Evolutionary conservation across 2,888 invertebrate species (phyloP), one percentile per base, ranked within the genome.

Genomic region (Panzeria rudis): DNA sequence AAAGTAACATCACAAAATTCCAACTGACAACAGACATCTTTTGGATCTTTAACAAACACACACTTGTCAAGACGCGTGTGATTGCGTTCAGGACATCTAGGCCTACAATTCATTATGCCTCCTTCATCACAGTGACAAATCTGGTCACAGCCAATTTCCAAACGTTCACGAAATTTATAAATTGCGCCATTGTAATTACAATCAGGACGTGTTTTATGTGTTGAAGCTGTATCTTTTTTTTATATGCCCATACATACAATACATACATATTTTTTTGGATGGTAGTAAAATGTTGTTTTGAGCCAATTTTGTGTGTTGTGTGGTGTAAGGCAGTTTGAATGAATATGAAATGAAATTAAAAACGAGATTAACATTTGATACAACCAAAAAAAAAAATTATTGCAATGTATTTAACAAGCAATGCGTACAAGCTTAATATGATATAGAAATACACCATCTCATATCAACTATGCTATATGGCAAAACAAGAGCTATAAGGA

Each of bases 1-100:
- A 97, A 93, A 0, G 96, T 96, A 5, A 97, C 97, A 89, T 97
- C 97, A 90, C 98, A 98, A 3, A 97, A 94, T 84, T 97, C 96
- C 86, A 97, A 94, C 87, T 96, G 97, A 89, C 98, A 98, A 90
- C 98, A 98, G 1, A 95, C 93, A 90, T 98, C 97, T 71, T 95
- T 95, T 0, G 97, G 96, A 91, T 97, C 97, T 86, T 96, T 95
- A 0, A 97, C 95, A 88, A 95, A 95, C 56, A 97, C 96, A 90
- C 97, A 97, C 89, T 96, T 95, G 80, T 97, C 97, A 35, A 93
- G 93, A 1, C 94, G 93, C 80, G 94, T 94, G 64, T 93, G 93
- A 84, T 93, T 93, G 2, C 94, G 92, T 6, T 94, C 93, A 7
- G 94, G 94, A 89, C 96, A 96, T 88, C 96, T 94, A 7, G 96